These are phyloP conservation scores for Syrphus vitripennis DNA, from an alignment of 2,888 invertebrate species.

Conservation along the genomic window DNA sequence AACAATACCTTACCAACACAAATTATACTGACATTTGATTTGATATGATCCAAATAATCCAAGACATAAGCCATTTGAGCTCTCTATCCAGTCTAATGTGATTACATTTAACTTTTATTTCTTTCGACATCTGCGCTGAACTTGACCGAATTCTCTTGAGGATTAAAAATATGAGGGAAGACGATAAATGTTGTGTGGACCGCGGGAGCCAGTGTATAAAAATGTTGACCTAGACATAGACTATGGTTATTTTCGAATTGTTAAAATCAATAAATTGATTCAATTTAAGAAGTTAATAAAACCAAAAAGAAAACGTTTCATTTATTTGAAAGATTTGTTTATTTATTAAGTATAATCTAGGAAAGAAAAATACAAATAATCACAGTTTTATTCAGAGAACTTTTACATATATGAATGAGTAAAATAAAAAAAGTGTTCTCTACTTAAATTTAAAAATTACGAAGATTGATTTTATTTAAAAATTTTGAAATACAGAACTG, in stretches of 20 bases:
- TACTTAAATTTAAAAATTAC: not conserved
- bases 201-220: not conserved
- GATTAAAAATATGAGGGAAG: not conserved
- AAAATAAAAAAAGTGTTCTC: not conserved
- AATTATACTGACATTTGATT: constrained; percentile 47
- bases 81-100: constrained; percentile 53
- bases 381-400: constrained; percentile 54
- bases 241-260: not conserved
- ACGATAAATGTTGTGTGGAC: not conserved
- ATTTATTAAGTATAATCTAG: constrained; percentile 46
- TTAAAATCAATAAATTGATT: constrained; percentile 55
- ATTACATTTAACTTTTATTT: constrained; percentile 57
- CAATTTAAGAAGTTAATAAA: not conserved
- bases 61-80: constrained; percentile 61
- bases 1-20: not conserved
- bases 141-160: constrained; percentile 49
- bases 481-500: too few relatives aligned
- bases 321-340: constrained; percentile 8
- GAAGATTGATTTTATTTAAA: too few relatives aligned
- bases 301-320: not conserved
- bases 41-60: constrained; percentile 52
- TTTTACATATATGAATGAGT: constrained; percentile 5
- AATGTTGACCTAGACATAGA: constrained; percentile 45
- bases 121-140: constrained; percentile 51
- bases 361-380: constrained; percentile 48